These are phyloP conservation scores for Ophiothrix spiculata DNA, from an alignment of 35 echinoderm and acorn worm species.

Conservation along the genomic window DNA sequence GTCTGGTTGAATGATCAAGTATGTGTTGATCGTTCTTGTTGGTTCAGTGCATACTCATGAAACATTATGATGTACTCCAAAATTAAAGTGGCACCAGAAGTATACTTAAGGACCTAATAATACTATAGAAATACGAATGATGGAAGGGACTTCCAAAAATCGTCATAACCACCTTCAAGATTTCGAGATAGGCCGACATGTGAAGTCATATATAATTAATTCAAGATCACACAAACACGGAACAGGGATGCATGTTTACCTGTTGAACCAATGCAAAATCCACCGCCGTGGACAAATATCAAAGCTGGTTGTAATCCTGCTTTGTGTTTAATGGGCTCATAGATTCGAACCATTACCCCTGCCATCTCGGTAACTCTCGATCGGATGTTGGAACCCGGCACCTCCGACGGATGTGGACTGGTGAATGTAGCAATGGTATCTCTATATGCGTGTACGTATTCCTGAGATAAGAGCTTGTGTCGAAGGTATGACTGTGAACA, in stretches of 20 bases:
- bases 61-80: no score
- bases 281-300: constrained; percentile 87
- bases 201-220: no score
- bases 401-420: constrained; percentile 17
- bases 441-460: background rate
- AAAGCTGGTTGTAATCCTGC: constrained; percentile 54
- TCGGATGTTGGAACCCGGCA: constrained; percentile 47
- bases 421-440: background rate
- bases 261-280: constrained; percentile 58
- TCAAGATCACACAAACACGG: background rate
- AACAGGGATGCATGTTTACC: constrained; percentile 33
- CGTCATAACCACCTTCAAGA: no score
- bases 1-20: no score
- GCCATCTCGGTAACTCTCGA: constrained; percentile 54
- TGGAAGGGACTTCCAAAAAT: no score
- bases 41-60: no score
- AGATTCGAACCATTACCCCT: constrained; percentile 72
- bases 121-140: no score
- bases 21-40: no score
- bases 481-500: background rate
- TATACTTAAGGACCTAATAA: no score
- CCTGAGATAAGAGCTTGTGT: background rate
- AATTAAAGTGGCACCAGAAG: no score
- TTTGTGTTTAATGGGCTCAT: constrained; percentile 64
- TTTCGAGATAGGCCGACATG: no score